Evolutionary conservation across 2,113 vertebrate genomes (phyloP).

Genomic region (Rhinogobius similis): DNA sequence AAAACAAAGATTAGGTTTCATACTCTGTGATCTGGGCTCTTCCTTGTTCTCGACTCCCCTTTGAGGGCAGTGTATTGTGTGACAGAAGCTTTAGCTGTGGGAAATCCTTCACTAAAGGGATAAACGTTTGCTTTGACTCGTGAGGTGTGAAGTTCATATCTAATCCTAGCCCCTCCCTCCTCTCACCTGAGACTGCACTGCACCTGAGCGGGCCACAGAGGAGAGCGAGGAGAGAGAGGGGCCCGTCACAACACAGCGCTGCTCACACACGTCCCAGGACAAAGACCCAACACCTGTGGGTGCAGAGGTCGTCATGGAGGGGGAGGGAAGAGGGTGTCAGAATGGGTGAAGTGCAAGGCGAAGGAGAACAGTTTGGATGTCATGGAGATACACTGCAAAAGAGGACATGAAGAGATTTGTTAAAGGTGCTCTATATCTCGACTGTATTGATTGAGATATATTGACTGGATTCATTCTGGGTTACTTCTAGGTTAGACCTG

Average conservation of each 20-base stretch:
- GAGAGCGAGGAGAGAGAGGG: conserved; percentile 69
- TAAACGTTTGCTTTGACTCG: conserved; percentile 28
- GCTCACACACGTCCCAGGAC: conserved; percentile 81
- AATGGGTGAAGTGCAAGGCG: conserved; percentile 52
- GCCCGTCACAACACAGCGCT: conserved; percentile 78
- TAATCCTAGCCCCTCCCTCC: conserved; percentile 13
- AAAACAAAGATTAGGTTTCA: too few relatives aligned
- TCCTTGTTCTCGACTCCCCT: too few relatives aligned
- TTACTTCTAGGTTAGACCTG: too few relatives aligned
- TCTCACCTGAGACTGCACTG: conserved; percentile 62
- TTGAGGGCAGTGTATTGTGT: not conserved
- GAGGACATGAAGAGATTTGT: not conserved
- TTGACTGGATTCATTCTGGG: too few relatives aligned
- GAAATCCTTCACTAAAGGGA: not conserved
- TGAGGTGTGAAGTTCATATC: conserved; percentile 46
- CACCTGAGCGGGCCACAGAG: conserved; percentile 52
- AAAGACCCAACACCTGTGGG: conserved; percentile 91
- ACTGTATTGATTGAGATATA: too few relatives aligned
- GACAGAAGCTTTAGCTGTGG: conserved; percentile 3
- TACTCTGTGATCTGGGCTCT: too few relatives aligned
- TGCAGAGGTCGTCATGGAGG: conserved; percentile 77
- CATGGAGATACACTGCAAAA: conserved; percentile 32
- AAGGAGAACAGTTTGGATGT: conserved; percentile 31
- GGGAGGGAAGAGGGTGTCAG: conserved; percentile 22
- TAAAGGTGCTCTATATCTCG: too few relatives aligned